These are phyloP conservation scores for Crotalus viridis DNA, from an alignment of 2,113 vertebrate species.

Conservation along the genomic window DNA sequence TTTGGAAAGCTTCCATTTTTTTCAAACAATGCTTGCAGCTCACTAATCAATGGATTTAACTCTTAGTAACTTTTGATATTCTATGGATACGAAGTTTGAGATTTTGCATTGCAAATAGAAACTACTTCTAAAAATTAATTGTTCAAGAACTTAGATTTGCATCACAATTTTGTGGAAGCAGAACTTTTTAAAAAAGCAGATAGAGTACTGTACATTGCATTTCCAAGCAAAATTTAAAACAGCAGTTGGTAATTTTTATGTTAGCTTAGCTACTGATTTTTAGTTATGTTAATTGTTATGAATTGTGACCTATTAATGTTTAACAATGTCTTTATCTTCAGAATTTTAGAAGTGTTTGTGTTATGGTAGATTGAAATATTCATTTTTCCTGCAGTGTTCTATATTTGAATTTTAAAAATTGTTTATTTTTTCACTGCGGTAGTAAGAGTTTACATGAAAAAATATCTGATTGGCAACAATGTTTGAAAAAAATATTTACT, in stretches of 20 bases:
- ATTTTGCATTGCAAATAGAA: not conserved
- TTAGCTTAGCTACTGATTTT: not conserved
- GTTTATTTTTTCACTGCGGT: not conserved
- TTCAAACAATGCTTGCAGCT: not conserved
- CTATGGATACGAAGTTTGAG: not conserved
- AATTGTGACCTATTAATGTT: not conserved
- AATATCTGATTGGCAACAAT: not conserved
- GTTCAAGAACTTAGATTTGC: not conserved
- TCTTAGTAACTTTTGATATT: not conserved
- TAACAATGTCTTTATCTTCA: not conserved
- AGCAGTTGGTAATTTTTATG: not conserved
- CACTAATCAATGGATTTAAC: not conserved
- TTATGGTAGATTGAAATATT: not conserved
- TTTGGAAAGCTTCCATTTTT: not conserved
- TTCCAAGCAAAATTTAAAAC: not conserved
- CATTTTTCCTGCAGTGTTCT: not conserved
- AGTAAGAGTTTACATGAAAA: not conserved
- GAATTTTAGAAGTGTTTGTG: not conserved
- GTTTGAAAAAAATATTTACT: not conserved
- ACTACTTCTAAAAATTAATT: not conserved
- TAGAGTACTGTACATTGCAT: not conserved
- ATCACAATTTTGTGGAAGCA: not conserved
- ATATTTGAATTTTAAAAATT: not conserved
- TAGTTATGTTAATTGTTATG: not conserved
- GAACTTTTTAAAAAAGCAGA: not conserved